Evolutionary conservation across 2,888 invertebrate species (phyloP), one percentile per base, ranked within the genome.

Genomic region (Nesidiocoris tenuis): DNA sequence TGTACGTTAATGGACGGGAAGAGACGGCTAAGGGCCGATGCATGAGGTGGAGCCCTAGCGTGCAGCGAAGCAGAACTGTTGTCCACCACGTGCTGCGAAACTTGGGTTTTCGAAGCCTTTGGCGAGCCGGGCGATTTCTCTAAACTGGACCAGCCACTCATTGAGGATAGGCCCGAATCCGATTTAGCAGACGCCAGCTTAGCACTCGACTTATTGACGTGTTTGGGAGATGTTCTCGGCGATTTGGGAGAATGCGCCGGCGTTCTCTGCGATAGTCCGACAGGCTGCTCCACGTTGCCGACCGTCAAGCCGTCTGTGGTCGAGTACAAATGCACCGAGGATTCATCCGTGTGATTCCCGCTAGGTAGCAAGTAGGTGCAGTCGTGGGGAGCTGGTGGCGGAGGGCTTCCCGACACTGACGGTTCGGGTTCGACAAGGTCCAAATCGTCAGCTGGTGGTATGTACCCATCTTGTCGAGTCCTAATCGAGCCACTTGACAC

Each of bases 81-180:
- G 18, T 72, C 66, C 12, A 25, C 17, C 16, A 39, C 19, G 23
- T 66, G 72, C 18, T 63, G 68, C 7, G 68, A 23, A n/a, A n/a
- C n/a, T 5, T 72, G 74, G 21, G 77, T 82, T 82, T 81, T 84
- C 5, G 78, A 77, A 18, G 61, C 74, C 83, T 91, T 91, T 0
- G 93, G 92, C 0, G 92, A 93, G 23, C 91, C 90, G 1, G 93
- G 93, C 39, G 93, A 93, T 84, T 93, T 93, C 83, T 94, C 93
- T 81, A 93, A 85, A 82, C 92, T 92, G 12, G 92, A 92, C 89
- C 93, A 91, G 2, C 93, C 93, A 82, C 92, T 93, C 90, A 94
- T 91, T 3, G 94, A 94, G 0, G 93, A 93, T 68, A 94, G 84
- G 0, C 94, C 94, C 0, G 94, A 94, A 83, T 94, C 94, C 0